Base-by-base conservation (phyloP, 2,113 vertebrate genomes). In the Ciconia maguari region DNA sequence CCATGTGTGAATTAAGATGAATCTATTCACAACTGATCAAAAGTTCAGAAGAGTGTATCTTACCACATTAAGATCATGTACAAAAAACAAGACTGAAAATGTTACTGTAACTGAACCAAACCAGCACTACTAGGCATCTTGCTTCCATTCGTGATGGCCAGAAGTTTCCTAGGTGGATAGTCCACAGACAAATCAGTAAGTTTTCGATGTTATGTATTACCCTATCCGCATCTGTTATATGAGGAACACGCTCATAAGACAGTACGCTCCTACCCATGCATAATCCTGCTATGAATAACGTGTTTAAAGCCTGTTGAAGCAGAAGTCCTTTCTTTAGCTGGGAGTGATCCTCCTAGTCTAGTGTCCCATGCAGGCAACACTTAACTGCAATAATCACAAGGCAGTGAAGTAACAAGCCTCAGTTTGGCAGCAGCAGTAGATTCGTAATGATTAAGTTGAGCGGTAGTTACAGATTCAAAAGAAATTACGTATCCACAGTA, bases 401-500 rank as follows among this genome's bases (percentile, higher is more conserved):
- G 51, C 51, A 93, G 18, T 2, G 0, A 88, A 74, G 66, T 36
- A 89, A 62, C 26, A 70, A 76, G 54, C 83, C 93, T 95, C 68
- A 41, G 48, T 93, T 95, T 91, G 87, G 82, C 90, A 95, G 72
- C 80, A 87, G 74, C 85, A 80, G 69, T 7, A 85, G 70, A 83
- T 93, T 92, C 61, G 18, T 30, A 89, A 70, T 22, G 32, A 88
- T 83, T 83, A 95, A 85, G 30, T 27, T 80, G 42, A 88, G 60
- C 66, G 70, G 46, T 62, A 92, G 68, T 77, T 93, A 96, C 27
- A 89, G 64, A 90, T 27, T 78, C 51, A 69, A 87, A 89, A 91
- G 78, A 78, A 97, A 76, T 85, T 60, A 87, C 7, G 16, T 81
- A 96, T 94, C 91, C 87, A 94, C 87, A 86, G 48, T 79, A 65